Base-by-base conservation (phyloP, 2,888 invertebrate species). In the Cantharis rustica region DNA sequence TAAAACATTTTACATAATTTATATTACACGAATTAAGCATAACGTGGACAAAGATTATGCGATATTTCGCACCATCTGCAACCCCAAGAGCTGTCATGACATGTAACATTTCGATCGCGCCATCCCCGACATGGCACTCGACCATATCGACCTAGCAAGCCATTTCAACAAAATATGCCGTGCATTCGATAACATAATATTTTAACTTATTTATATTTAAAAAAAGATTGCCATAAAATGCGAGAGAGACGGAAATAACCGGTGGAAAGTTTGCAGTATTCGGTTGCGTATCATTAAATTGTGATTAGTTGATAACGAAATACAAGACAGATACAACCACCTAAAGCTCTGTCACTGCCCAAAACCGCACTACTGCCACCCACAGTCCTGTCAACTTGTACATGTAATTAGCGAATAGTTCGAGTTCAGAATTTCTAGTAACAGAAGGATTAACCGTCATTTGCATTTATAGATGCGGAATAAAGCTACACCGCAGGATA, bases 231-330 rank as follows among this genome's bases (percentile, higher is more conserved):
- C 61, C 5, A 66, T 68, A 61, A 77, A 68, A 71, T 31, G 47
- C 31, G 72, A 77, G 15, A 27, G 75, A 64, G 11, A 5, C 5
- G 47, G 47, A 26, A 20, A 20, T n/a, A 66, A 20, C n/a, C 17
- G 16, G 20, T 72, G 47, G 61, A 61, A 72, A 63, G 70, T 31
- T 27, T 20, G 47, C 23, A 69, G 27, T 16, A 31, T 75, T 47
- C 68, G 77, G 68, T 75, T 72, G 66, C 75, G 76, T 80, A 80
- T 76, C 80, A 79, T 81, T 76, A 81, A 81, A 80, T 80, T 77
- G 79, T 80, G 79, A 81, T 81, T 80, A 81, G 79, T 76, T 75
- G 76, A 80, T 81, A 79, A 76, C 75, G 75, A 74, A 76, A 80
- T 75, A 79, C 77, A 79, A 73, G 74, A 76, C 75, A 75, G 75